Base-by-base conservation (phyloP, 2,113 vertebrate genomes). In the Irena cyanogastra region DNA sequence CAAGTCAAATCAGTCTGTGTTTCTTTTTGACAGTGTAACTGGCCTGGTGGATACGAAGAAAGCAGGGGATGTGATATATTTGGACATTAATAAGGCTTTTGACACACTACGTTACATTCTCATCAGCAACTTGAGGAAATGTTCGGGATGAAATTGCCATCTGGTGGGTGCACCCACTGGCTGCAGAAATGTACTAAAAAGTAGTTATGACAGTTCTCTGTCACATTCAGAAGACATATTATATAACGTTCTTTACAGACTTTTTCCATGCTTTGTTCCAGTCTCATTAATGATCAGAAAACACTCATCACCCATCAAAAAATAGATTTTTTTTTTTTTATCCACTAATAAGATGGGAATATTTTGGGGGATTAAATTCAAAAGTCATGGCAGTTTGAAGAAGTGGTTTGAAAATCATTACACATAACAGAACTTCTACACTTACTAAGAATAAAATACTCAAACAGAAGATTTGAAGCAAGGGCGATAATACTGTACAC, bases 81-180 rank as follows among this genome's bases (percentile, higher is more conserved):
- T 94, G 76, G 54, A 59, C 33, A 17, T 81, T 81, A 89, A 57
- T 90, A 83, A 77, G 47, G 60, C 54, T 94, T 96, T 83, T 90
- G 80, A 89, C 68, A 70, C 31, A 31, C 50, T 78, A 95, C 30
- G 27, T 71, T 83, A 60, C 31, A 33, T 75, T 89, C 47, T 87
- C 35, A 44, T 57, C 65, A 80, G 83, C 28, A 90, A 65, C 14
- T 61, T 74, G 54, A 39, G 47, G 52, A 92, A 90, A 64, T 82
- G 27, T 92, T 94, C 47, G 92, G 86, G 52, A 83, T 94, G 68
- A 89, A 96, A 75, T 97, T 93, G 52, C 86, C 89, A 87, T 92
- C 79, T 92, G 76, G 68, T 87, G 83, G 60, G 72, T 87, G 85
- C 45, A 91, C 37, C 41, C 57, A 91, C 81, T 90, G 89, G 88